Evolutionary conservation across 2,797 vertebrate genomes (phyloP).

Genomic region (Sebastes cheni): DNA sequence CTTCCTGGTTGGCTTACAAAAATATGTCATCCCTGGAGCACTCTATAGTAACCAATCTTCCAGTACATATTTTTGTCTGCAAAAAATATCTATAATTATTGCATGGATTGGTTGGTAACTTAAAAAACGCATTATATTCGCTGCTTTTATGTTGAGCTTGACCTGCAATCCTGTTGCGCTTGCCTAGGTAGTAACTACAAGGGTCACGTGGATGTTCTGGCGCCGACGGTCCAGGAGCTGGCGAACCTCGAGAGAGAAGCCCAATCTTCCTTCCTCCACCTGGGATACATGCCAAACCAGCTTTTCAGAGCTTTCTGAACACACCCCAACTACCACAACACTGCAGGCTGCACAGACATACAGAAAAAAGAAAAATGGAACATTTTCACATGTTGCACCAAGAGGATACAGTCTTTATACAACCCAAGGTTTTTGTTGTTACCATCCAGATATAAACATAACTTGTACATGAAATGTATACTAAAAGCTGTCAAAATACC

Average conservation of each 20-base stretch:
- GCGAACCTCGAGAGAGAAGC: conserved; percentile 95
- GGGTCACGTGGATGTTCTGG: conserved; percentile 95
- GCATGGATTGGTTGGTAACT: not conserved
- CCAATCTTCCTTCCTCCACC: conserved; percentile 95
- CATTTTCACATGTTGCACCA: not conserved
- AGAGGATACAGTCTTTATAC: not conserved
- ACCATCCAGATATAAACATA: not conserved
- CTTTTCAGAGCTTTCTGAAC: conserved; percentile 93
- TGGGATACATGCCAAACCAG: conserved; percentile 96
- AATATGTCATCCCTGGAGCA: too few relatives aligned
- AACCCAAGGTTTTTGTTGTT: not conserved
- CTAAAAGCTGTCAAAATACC: not conserved
- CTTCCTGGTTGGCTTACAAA: too few relatives aligned
- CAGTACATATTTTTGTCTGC: not conserved
- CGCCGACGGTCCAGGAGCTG: conserved; percentile 94
- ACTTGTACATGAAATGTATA: not conserved
- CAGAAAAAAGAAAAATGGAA: not conserved
- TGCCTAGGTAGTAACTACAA: conserved; percentile 90
- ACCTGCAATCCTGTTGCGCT: not conserved
- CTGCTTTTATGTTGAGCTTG: not conserved
- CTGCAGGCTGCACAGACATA: not conserved
- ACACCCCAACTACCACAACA: not conserved
- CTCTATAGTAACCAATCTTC: not conserved
- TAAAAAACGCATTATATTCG: not conserved
- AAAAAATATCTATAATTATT: not conserved